Evolutionary conservation across 1,140 invertebrate genomes (phyloP), one percentile per base, ranked within the genome.

Genomic region (Drosophila chauvacae): DNA sequence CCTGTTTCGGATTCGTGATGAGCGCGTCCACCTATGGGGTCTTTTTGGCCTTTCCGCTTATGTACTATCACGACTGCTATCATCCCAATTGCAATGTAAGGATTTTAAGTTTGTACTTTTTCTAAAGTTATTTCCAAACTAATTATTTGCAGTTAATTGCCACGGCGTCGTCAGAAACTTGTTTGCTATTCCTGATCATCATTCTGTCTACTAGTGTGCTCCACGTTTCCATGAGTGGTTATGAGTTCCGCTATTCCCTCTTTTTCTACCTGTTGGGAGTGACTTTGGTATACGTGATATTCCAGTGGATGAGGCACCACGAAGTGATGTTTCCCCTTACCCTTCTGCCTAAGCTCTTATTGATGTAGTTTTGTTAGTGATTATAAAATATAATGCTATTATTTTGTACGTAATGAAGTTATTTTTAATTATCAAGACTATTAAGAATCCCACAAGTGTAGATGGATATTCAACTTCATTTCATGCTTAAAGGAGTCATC

Each of bases 191-290:
- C 30, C 11, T 65, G 2, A 6, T 62, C 13, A n/a, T 65, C n/a
- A 50, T 75, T 16, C 18, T 81, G 7, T 4, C 50, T 4, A 41
- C 26, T 2, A 45, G 14, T 16, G 11, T 71, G 0, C 41, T 86
- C 0, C 78, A 86, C 33, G 33, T 85, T 20, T 71, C 79, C 10
- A 81, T 85, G 74, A 68, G 69, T 50, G 79, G 58, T 3, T 57
- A 71, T 45, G 78, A 85, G 64, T 71, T 81, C 42, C 74, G 82
- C 9, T 56, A 66, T 6, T 86, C 82, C 0, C 65, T 85, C 0
- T 60, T 79, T 14, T 11, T 41, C n/a, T 76, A 79, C 20, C 10
- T 79, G 6, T 0, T 53, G 4, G 10, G 4, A 10, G 16, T 76
- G 41, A 23, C 23, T 4, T 5, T 23, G 0, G 6, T 42, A 10